Conservation (phyloP, 2,797 vertebrate species). For the Mareca strepera region DNA sequence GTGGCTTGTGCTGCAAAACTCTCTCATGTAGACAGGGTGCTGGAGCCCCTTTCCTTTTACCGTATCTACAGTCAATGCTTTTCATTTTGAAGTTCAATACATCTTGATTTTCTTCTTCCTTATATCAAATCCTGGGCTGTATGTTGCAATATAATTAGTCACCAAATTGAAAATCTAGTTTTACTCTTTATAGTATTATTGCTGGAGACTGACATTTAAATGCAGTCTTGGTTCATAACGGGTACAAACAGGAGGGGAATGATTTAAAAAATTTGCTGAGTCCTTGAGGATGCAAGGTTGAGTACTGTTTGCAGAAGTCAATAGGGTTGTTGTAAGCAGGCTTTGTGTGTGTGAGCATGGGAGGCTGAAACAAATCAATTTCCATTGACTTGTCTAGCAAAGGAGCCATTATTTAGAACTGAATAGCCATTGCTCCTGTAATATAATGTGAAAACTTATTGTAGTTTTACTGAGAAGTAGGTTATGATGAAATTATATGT, state of each 20-base stretch:
- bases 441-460: constrained; percentile 80
- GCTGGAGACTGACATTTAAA: constrained; percentile 64
- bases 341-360: constrained; percentile 74
- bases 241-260: constrained; percentile 55
- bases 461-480: constrained; percentile 77
- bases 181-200: constrained; percentile 37
- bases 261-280: constrained; percentile 75
- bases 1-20: neutral
- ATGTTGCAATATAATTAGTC: neutral
- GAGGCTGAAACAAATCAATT: constrained; percentile 84
- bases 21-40: neutral
- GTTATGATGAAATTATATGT: constrained; percentile 82
- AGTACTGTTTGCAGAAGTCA: constrained; percentile 77
- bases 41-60: neutral
- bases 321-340: constrained; percentile 74
- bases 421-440: constrained; percentile 74
- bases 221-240: constrained; percentile 50
- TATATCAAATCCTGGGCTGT: neutral
- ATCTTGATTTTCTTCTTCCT: constrained; percentile 38
- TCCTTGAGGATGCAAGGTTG: constrained; percentile 79
- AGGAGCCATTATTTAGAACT: constrained; percentile 81
- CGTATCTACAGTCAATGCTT: neutral
- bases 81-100: constrained; percentile 24
- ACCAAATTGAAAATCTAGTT: no score
- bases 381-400: constrained; percentile 82